Percentiles rank a stretch among this genome's conserved stretches.
These are phyloP conservation scores for Numenius arquata DNA, from an alignment of 2,113 vertebrate genomes.

Conservation along the genomic window DNA sequence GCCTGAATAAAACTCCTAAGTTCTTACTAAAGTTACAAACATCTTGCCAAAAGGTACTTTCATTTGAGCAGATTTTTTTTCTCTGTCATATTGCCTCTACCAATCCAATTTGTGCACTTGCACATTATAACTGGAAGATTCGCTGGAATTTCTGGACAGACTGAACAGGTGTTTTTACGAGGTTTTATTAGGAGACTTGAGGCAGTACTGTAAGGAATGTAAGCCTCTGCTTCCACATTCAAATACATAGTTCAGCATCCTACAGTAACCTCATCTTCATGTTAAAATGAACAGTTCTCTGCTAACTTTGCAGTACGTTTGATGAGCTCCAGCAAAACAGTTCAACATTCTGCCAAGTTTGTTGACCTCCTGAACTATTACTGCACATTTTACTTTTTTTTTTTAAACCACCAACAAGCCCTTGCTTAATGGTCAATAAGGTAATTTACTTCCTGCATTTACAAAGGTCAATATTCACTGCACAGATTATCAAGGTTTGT, in stretches of 20 bases:
- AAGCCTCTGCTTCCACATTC: not conserved
- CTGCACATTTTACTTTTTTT: not conserved
- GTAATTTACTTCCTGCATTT: not conserved
- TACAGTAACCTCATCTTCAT: not conserved
- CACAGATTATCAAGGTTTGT: not conserved
- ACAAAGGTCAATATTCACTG: not conserved
- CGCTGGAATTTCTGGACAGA: fast-evolving
- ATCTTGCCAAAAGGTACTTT: not conserved
- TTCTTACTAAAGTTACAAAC: not conserved
- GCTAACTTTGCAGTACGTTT: not conserved
- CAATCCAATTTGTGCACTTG: not conserved
- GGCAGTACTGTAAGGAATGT: not conserved
- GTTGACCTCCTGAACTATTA: not conserved
- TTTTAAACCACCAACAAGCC: not conserved
- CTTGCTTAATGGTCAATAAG: not conserved
- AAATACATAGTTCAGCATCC: not conserved
- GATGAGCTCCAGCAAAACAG: not conserved
- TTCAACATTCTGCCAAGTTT: not conserved
- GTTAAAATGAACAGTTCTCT: not conserved
- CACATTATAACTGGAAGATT: not conserved
- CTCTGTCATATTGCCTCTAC: not conserved
- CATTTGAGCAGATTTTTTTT: not conserved
- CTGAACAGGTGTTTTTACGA: not conserved
- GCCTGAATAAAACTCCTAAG: not conserved
- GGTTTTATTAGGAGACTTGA: not conserved